Conservation (phyloP, 2,113 vertebrate species). For the Bucco capensis region DNA sequence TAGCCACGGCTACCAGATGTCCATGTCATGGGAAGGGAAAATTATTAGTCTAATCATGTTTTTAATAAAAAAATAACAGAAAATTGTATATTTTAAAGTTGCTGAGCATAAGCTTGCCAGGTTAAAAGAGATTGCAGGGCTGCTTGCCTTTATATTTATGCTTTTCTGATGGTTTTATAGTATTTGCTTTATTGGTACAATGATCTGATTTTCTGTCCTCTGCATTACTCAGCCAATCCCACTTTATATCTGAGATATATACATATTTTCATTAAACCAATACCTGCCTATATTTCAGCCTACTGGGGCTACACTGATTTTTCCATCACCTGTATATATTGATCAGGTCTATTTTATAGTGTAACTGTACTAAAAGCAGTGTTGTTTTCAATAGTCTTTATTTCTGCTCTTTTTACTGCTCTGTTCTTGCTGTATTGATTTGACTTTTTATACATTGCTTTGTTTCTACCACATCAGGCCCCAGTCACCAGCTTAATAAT, state of each 20-base stretch:
- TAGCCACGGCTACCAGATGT: conserved; percentile 49
- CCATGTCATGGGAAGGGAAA: conserved; percentile 35
- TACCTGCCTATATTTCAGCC: neutral
- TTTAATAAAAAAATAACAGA: conserved; percentile 45
- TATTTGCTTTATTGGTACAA: neutral
- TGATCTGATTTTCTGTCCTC: neutral
- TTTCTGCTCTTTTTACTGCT: neutral
- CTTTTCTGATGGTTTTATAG: neutral
- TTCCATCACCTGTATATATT: conserved; percentile 11
- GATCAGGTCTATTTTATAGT: neutral
- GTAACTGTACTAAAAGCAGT: neutral
- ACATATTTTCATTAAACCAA: neutral
- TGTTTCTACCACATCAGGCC: neutral
- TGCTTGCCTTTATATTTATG: neutral
- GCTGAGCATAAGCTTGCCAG: neutral
- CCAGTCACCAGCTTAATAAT: conserved; percentile 21
- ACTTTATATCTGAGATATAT: neutral
- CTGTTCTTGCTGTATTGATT: conserved; percentile 6
- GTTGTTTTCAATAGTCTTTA: neutral
- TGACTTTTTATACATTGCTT: conserved; percentile 33
- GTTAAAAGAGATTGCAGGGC: neutral
- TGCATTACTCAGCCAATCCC: neutral
- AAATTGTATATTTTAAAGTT: neutral
- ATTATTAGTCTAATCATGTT: conserved; percentile 43
- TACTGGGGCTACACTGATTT: neutral